Evolutionary conservation across 2,888 invertebrate species (phyloP), one percentile per base, ranked within the genome.

Genomic region (Drosophila limbata): DNA sequence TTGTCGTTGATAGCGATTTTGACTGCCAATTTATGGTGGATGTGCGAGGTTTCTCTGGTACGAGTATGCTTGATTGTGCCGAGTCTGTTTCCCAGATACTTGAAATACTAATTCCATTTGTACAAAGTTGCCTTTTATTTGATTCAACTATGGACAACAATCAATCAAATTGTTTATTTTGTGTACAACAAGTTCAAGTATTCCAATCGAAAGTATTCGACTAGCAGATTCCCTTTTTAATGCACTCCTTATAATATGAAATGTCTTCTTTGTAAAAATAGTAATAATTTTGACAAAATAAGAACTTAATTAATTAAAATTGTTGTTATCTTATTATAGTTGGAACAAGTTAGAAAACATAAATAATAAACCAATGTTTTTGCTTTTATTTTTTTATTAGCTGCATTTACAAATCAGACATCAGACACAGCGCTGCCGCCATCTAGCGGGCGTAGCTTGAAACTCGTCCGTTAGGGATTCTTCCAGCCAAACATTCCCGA

Each of bases 131-230:
- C 40, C 35, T 63, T 53, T 62, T 68, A 60, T 70, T 56, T 61
- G 35, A 25, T 53, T 74, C 50, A 53, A 21, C 42, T 53, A 40
- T 51, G 45, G 64, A 60, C 52, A 75, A 78, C 78, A 78, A 87
- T 87, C 89, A 87, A 87, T 87, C 87, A 57, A 47, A 89, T 81
- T 69, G 63, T 53, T 35, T 55, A 40, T 25, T 37, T 37, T 51
- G 28, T 39, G 6, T 19, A 40, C 31, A 42, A 42, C 42, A 42
- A 55, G 21, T 33, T 42, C 3, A 10, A 31, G n/a, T 25, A 33
- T 31, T 33, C 4, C 1, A 13, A 50, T n/a, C 8, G 11, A 25
- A 0, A 17, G 47, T 48, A 6, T 17, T 17, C 10, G 11, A 9
- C 31, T 31, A 15, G 5, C 4, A 17, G 5, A 48, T 28, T 31